Base-by-base conservation (phyloP, 2,797 vertebrate species). In the Oceanodroma leucorhoa region DNA sequence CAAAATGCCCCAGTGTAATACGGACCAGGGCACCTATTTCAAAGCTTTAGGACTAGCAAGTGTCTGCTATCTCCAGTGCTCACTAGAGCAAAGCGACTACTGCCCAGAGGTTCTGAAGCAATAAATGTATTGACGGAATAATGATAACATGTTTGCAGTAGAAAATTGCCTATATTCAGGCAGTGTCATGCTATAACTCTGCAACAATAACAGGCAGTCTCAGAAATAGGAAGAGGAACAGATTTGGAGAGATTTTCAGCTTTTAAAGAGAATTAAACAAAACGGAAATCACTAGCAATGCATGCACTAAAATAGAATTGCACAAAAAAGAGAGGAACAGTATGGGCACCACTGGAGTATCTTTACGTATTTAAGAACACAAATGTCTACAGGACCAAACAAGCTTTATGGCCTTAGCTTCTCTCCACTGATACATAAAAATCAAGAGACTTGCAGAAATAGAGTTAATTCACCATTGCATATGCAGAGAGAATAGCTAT, bases 141-240 rank as follows among this genome's bases (percentile, higher is more conserved):
- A 91, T 78, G 92, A 95, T 96, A 94, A 93, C 89, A 54, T 91
- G 82, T 85, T 94, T 87, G 91, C 82, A 60, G 94, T 32, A 92
- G 95, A 95, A 96, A 92, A 97, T 94, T 96, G 91, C 91, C 89
- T 87, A 10, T 83, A 89, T 88, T 89, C 87, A 87, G 84, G 79
- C 71, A 58, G 66, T 71, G 89, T 91, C 96, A 92, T 83, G 91
- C 89, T 96, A 65, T 83, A 96, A 72, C 79, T 93, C 89, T 77
- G 80, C 90, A 87, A 90, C 92, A 94, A 85, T 86, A 96, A 87
- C 75, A 87, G 87, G 79, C 82, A 83, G 82, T 6, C 89, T 87
- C 69, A 20, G 92, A 78, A 90, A 96, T 26, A 85, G 84, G 84
- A 84, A 54, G 41, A 83, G 90, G 32, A 91, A 64, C 76, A 91